phyloP scores from a whole-genome alignment of 2,797 vertebrate species.

The Crypturellus tataupa region DNA sequence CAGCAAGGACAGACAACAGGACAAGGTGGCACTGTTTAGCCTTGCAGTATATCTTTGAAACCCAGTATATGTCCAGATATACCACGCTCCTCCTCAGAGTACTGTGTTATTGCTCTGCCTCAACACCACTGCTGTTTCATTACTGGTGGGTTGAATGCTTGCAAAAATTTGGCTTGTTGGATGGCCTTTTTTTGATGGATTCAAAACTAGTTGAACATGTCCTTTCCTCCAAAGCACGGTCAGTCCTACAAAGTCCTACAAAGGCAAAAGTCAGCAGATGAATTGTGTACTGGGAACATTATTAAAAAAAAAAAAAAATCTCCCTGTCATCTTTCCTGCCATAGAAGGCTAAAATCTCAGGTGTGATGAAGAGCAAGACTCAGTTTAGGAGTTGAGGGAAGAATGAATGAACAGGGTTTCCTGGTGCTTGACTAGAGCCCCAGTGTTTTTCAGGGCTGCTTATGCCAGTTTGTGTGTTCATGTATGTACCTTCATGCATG shows the following conservation, averaged over 20 bases:
- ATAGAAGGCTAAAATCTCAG: not conserved
- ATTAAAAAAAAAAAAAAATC: not conserved
- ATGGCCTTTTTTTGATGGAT: slow-evolving; percentile 12
- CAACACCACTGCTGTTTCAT: not conserved
- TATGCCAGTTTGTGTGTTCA: not conserved
- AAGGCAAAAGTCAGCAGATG: not conserved
- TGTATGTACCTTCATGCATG: not conserved
- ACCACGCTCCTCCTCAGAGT: not conserved
- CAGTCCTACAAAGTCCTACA: not conserved
- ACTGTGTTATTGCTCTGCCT: not conserved
- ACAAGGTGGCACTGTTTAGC: not conserved
- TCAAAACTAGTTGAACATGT: not conserved
- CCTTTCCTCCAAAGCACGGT: not conserved
- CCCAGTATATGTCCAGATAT: not conserved
- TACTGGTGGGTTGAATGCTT: not conserved
- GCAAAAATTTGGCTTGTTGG: not conserved
- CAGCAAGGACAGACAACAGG: fast-evolving
- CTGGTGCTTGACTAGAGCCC: not conserved
- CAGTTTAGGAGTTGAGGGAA: not conserved
- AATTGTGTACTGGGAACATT: not conserved
- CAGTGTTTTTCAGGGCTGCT: not conserved
- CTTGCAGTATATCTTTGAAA: not conserved
- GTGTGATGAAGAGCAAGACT: not conserved
- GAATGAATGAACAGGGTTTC: not conserved
- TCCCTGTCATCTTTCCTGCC: not conserved